phyloP scores from a whole-genome alignment of 2,888 invertebrate genomes.

The Thumatha senex region DNA sequence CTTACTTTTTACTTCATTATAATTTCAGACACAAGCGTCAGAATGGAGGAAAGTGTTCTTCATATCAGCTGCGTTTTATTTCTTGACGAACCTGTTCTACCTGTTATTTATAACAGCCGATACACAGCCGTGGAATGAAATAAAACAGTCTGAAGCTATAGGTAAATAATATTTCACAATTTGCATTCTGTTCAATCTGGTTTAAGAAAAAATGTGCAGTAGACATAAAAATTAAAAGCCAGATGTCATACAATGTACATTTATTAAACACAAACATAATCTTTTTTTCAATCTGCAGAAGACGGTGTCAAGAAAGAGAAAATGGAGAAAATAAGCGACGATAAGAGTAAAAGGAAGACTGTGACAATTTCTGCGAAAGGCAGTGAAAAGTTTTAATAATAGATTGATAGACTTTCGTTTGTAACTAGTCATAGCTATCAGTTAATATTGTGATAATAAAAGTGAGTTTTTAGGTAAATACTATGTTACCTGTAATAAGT shows the following conservation, averaged over 20 bases:
- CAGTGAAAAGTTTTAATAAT: constrained; percentile 26
- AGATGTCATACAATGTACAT: too few relatives aligned
- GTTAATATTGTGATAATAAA: constrained; percentile 11
- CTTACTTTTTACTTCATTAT: too few relatives aligned
- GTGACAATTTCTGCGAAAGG: constrained; percentile 11
- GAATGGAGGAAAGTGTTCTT: constrained; percentile 86
- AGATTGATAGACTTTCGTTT: neutral
- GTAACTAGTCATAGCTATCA: constrained; percentile 30
- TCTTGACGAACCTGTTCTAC: constrained; percentile 84
- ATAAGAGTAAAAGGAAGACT: constrained; percentile 21
- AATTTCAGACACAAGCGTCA: constrained; percentile 74
- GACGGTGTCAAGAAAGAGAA: constrained; percentile 22
- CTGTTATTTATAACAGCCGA: constrained; percentile 84
- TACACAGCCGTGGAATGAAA: constrained; percentile 86
- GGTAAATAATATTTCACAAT: constrained; percentile 47
- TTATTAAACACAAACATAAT: neutral
- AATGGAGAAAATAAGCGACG: constrained; percentile 13
- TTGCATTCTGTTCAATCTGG: too few relatives aligned
- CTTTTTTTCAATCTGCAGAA: constrained; percentile 1
- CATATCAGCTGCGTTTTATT: constrained; percentile 84
- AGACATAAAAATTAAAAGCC: too few relatives aligned
- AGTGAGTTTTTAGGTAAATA: neutral
- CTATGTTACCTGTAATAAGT: neutral
- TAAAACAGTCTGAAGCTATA: constrained; percentile 39
- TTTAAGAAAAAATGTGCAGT: too few relatives aligned